phyloP scores from a whole-genome alignment of 2,888 invertebrate species.

The Acanthacorydalis orientalis region DNA sequence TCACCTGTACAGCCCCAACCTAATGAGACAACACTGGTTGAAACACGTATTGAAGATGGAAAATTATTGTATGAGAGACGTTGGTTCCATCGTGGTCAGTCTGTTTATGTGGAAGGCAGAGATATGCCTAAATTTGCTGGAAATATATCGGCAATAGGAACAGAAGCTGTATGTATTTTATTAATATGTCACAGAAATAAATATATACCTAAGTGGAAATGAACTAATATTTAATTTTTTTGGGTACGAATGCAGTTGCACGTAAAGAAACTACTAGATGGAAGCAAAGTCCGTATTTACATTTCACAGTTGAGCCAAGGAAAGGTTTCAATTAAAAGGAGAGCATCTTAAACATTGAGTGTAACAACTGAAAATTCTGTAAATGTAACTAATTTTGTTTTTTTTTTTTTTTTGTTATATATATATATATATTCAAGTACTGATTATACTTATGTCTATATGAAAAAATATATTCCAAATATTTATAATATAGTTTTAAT shows the following conservation, averaged over 20 bases:
- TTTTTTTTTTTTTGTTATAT: too few relatives aligned
- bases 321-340: constrained; percentile 71
- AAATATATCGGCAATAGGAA: constrained; percentile 80
- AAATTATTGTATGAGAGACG: constrained; percentile 83
- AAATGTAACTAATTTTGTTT: background rate
- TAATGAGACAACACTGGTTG: constrained; percentile 34
- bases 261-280: constrained; percentile 69
- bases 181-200: too few relatives aligned
- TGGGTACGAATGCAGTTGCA: constrained; percentile 45
- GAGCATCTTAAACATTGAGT: constrained; percentile 46
- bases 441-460: too few relatives aligned
- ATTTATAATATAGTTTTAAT: too few relatives aligned
- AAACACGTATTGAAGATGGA: constrained; percentile 87
- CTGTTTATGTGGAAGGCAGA: constrained; percentile 78
- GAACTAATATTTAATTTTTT: constrained; percentile 20
- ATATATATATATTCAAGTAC: too few relatives aligned
- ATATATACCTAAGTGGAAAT: background rate
- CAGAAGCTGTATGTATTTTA: constrained; percentile 56
- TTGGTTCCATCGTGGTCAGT: constrained; percentile 92
- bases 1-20: constrained; percentile 8
- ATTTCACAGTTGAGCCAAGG: constrained; percentile 72
- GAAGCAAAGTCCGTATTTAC: constrained; percentile 67
- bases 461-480: too few relatives aligned
- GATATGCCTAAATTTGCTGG: constrained; percentile 74
- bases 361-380: background rate